Base-by-base conservation (phyloP, 2,113 vertebrate genomes). In the Aptenodytes patagonicus region DNA sequence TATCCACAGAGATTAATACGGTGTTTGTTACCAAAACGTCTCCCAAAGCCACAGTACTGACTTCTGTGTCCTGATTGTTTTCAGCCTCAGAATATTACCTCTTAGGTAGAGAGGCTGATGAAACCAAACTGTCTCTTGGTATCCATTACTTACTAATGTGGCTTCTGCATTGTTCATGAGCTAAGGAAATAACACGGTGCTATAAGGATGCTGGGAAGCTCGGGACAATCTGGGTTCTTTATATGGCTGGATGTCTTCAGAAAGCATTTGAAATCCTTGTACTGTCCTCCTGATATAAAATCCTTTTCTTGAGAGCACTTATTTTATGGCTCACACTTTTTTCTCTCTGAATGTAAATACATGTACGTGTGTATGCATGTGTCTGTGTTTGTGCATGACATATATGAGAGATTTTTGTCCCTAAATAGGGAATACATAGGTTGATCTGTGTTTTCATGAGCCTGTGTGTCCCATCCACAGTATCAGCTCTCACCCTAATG, bases 401-500 rank as follows among this genome's bases (percentile, higher is more conserved):
- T 22, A 34, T 55, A 76, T 13, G 36, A 95, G 28, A 68, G 57
- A 60, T 61, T 95, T 80, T 89, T 71, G 58, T 57, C 29, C 17
- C 47, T 83, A 60, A 88, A 75, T 4, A 57, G 52, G 32, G 36
- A 83, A 80, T 87, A 75, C 13, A 18, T 40, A 15, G 10, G 8
- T 22, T 88, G 58, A 19, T 68, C 44, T 93, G 28, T 94, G 47
- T 73, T 94, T 90, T 82, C 77, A 51, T 12, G 20, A 66, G 62
- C 58, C 60, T 95, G 55, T 72, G 70, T 10, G 1, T 84, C 89
- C 90, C 78, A 87, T 94, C 58, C 83, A 85, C 44, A 94, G 47
- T 58, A 92, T 95, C 89, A 93, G 40, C 94, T 96, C 77, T 96
- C 22, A 8, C 89, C 89, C 92, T 98, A 98, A 98, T 97, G 97